Evolutionary conservation across 2,797 vertebrate species (phyloP), one percentile per base, ranked within the genome.

Genomic region (Platalea minor): DNA sequence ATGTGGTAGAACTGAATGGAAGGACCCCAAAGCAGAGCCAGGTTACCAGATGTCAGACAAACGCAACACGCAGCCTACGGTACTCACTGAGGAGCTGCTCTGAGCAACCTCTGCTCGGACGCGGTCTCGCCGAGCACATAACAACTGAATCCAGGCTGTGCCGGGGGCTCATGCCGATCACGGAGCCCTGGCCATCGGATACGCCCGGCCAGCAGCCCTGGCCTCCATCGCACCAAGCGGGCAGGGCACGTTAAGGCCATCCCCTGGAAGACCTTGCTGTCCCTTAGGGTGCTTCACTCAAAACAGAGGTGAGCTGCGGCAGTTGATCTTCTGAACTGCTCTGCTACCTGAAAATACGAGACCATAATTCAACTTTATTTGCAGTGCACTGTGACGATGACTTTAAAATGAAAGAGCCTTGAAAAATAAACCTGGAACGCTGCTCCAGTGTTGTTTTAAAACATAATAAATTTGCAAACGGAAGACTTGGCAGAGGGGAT

Each of bases 31-130:
- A 61, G 61, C 33, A 29, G 33, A 8, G 12, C 21, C 1, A 2
- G 37, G 41, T 8, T 31, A 24, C 17, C 45, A 69, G 13, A 10
- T n/a, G 6, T 9, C 29, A 18, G 63, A 23, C 8, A 13, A 15
- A 17, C 3, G 2, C 25, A 6, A 51, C 10, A 2, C 0, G 0
- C 31, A 56, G 28, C 23, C 21, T 2, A 0, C 2, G 8, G 7
- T 14, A 28, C 65, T 28, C 21, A 5, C 25, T 2, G 5, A 13
- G 59, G 53, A 41, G 51, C 63, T 39, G 74, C 78, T 28, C 83
- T 10, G n/a, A 26, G 37, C 59, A 13, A 2, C 4, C 25, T 18
- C 59, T 2, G 19, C 37, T 20, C 39, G 6, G 14, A 17, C 0
- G 7, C 2, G 18, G 33, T 8, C 50, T 10, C 4, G 0, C 28